Evolutionary conservation across 2,888 invertebrate species (phyloP), one percentile per base, ranked within the genome.

Genomic region (Ennomos quercinarius): DNA sequence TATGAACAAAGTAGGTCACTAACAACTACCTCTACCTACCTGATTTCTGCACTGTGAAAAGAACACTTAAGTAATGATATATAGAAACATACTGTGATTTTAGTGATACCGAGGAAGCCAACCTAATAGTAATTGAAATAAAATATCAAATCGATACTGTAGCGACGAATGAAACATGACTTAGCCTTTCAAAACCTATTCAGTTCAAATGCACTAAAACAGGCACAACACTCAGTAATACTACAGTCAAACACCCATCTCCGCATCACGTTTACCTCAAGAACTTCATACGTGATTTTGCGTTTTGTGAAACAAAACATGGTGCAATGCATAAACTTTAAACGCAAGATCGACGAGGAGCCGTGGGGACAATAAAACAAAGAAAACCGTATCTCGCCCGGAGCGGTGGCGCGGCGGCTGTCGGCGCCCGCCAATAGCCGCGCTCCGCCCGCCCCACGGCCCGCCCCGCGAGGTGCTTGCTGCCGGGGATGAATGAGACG

Each of bases 331-430:
- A 91, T 91, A 90, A 92, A 90, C 87, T 91, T 91, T 89, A 87
- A 89, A 87, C 91, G 90, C 90, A 89, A 91, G 88, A 91, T 87
- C 91, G 87, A 84, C 91, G 87, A 87, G 88, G 81, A 87, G 87
- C 88, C 88, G 84, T 87, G 89, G 89, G 88, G 91, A 91, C 90
- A 91, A 91, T 91, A 91, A 92, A 91, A 91, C 91, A 91, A 92
- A 91, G 91, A 90, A 86, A 86, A 88, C 77, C 87, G 79, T 81
- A 84, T 81, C 81, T 84, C 76, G 88, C 89, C 89, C 65, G 86
- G 73, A 88, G 89, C 87, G 80, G 76, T 80, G 74, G 57, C 68
- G 77, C 74, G 71, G 64, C 77, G 59, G 53, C 67, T 68, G 65
- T 65, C 64, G 62, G 70, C 61, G 78, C 78, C 72, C 71, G 71